phyloP scores from a whole-genome alignment of 2,888 invertebrate species.

The Hofmannophila pseudospretella region DNA sequence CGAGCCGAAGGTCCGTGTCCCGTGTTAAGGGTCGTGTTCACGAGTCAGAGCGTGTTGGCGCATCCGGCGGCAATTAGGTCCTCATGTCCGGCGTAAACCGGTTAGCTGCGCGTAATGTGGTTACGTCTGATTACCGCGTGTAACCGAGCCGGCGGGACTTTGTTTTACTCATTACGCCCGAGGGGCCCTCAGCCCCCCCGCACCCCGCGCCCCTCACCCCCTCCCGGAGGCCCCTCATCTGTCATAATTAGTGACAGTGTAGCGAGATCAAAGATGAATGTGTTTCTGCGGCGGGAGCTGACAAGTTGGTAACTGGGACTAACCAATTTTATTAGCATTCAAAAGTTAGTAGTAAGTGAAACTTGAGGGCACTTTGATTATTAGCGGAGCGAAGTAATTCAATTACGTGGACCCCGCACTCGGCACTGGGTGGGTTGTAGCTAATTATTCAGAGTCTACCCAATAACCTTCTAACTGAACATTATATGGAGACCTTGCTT shows the following conservation, averaged over 20 bases:
- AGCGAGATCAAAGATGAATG: constrained; percentile 1
- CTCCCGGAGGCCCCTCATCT: not conserved
- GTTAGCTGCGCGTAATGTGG: not conserved
- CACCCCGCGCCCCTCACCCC: no score
- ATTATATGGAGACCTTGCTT: no score
- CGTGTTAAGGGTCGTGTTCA: not conserved
- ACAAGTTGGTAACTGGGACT: not conserved
- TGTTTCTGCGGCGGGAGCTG: not conserved
- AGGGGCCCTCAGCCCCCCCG: not conserved
- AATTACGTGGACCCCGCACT: no score
- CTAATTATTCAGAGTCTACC: no score
- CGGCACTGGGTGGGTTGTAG: no score
- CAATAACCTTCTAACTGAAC: no score
- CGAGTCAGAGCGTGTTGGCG: not conserved
- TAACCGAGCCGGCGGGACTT: constrained; percentile 1
- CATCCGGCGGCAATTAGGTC: no score
- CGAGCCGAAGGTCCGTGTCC: not conserved
- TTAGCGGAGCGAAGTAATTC: not conserved
- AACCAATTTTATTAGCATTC: not conserved
- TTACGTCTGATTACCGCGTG: not conserved
- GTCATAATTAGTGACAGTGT: constrained; percentile 4
- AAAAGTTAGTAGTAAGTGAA: not conserved
- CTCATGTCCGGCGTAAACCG: not conserved
- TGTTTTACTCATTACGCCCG: not conserved
- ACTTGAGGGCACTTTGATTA: not conserved